Evolutionary conservation across 2,113 vertebrate species (phyloP), one percentile per base, ranked within the genome.

Genomic region (Catagonus wagneri): DNA sequence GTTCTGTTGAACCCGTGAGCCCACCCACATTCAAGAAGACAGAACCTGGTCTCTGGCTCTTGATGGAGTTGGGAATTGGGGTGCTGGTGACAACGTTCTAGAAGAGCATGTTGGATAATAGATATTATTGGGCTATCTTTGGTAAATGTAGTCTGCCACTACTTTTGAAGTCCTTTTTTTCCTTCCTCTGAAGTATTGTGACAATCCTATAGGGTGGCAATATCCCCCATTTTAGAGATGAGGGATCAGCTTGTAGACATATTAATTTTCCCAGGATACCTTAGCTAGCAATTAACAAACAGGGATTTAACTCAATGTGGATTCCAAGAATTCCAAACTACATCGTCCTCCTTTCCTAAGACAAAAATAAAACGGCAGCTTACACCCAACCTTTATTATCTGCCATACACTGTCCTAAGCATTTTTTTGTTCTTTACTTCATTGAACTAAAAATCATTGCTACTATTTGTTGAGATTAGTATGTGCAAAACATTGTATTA

Each of bases 241-340:
- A 97, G 54, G 34, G 76, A 54, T 79, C 80, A 93, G 54, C 79
- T 84, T 60, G 90, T 71, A 39, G 68, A 90, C 91, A 88, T 65
- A 89, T 86, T 75, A 63, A 91, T 34, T 22, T 81, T 81, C 17
- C 5, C 29, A 72, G 63, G 23, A 89, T 60, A 44, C 1, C 19
- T 75, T 69, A 72, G 20, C 34, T 89, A 87, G 58, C 29, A 75
- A 84, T 56, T 83, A 76, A 50, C n/a, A 69, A 95, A 56, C 19
- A 25, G 27, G 44, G 54, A 68, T 85, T 87, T 94, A 25, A 81
- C 72, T 20, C 71, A 83, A 79, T 72, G 63, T 22, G 23, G 34
- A 89, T 68, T 56, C 71, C 63, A 32, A 89, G 44, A 8, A 44
- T 44, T 68, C 79, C 19, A 71, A 61, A 65, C 23, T 32, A 61